phyloP scores from a whole-genome alignment of 2,888 invertebrate species.

The Drosophila borealis region DNA sequence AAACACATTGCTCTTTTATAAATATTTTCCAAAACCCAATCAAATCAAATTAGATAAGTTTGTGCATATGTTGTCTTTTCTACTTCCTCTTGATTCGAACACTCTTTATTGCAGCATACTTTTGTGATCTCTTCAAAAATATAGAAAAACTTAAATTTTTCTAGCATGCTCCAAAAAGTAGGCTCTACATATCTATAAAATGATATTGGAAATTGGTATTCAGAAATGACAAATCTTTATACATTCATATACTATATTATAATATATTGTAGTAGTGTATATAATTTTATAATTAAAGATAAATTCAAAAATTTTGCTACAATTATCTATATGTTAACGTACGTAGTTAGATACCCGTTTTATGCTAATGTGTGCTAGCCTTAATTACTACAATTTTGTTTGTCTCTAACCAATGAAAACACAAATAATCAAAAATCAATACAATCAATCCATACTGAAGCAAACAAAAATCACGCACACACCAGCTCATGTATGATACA shows the following conservation, averaged over 20 bases:
- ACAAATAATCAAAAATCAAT: conserved; percentile 18
- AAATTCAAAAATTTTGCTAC: conserved; percentile 6
- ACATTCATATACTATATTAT: conserved; percentile 1
- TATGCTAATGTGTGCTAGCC: conserved; percentile 39
- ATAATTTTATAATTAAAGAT: conserved; percentile 16
- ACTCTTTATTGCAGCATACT: neutral
- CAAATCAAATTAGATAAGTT: neutral
- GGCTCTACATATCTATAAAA: neutral
- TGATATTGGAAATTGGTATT: neutral
- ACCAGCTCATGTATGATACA: conserved; percentile 59
- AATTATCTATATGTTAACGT: conserved; percentile 60
- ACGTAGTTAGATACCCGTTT: conserved; percentile 64
- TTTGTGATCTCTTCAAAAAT: conserved; percentile 3
- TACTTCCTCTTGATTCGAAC: neutral
- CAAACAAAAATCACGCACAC: conserved; percentile 37
- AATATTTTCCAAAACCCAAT: conserved; percentile 9
- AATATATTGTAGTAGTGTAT: conserved; percentile 22
- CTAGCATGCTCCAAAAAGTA: conserved; percentile 22
- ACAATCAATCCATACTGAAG: conserved; percentile 4
- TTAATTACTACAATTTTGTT: conserved; percentile 19
- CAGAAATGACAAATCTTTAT: neutral
- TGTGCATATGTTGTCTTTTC: conserved; percentile 32
- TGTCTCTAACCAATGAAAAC: conserved; percentile 37
- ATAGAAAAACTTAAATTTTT: neutral
- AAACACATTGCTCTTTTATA: neutral